Base-by-base conservation (phyloP, 2,888 invertebrate genomes). In the Stenodera caucasica region DNA sequence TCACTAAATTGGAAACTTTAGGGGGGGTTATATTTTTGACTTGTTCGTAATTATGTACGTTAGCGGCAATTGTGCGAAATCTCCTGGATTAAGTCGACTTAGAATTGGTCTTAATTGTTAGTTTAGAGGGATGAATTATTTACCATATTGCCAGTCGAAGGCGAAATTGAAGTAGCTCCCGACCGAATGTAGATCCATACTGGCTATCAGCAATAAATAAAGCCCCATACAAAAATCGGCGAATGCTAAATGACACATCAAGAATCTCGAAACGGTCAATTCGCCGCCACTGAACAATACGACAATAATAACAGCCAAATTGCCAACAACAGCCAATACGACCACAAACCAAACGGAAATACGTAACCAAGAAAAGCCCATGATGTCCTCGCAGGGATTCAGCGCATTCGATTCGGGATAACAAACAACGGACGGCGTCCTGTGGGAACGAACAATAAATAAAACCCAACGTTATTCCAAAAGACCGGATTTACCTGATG, bases 161-260 rank as follows among this genome's bases (percentile, higher is more conserved):
- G 88, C 88, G 70, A 85, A 84, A 73, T 87, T 88, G 77, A 88
- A 88, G 74, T 88, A 89, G 53, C 82, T 83, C 8, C 88, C 86
- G 32, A 87, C 81, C 2, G 88, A 87, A 37, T 83, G 82, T 0
- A 85, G 82, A 72, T 89, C 89, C 49, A 86, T 84, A 12, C 85
- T 81, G 1, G 88, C 88, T 63, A 88, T 83, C 32, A 82, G 71
- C 0, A 87, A 82, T 51, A 89, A 78, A 75, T 89, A 89, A 11
- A 86, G 74, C 1, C 87, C 89, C 81, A 88, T 88, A 72, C 85
- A 84, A 60, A 89, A 81, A 76, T 89, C 88, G n/a, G 88, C 88
- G 49, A 85, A 80, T 1, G 88, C 87, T 66, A 89, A 78, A 74
- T 89, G 88, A 70, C 88, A 86, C 84, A 89, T 88, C 53, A 88